Evolutionary conservation across 2,888 invertebrate species (phyloP), one percentile per base, ranked within the genome.

Genomic region (Pterostichus madidus): DNA sequence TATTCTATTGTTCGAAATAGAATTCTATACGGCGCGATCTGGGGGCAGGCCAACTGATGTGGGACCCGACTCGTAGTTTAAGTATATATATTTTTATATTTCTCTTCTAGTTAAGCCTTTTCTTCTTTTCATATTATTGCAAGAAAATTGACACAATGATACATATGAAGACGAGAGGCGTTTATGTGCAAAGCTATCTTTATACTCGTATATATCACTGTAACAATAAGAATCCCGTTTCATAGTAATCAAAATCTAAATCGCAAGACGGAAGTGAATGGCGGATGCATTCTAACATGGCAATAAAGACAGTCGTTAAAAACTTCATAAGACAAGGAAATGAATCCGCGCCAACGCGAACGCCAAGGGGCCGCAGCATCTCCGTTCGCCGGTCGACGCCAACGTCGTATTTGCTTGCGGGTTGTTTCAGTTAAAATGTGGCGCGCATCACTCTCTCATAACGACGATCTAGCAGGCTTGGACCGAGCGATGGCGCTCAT

Each of bases 401-500:
- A 24, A 64, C 7, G 35, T 17, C 44, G 53, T 59, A 77, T 77
- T 77, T 77, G 77, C 77, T 77, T 56, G 53, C 31, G 59, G 56
- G 53, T 24, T 77, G 59, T 56, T 77, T 77, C 59, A 77, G 56
- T 77, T 77, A 59, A 77, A 77, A 77, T 77, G 59, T 77, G 56
- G 59, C 44, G 59, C 11, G 53, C 71, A 80, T 80, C 71, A 71
- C 15, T 80, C 78, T 78, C 78, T 78, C 61, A 78, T 78, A 78
- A 78, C 61, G 78, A 78, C 78, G 59, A 61, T 39, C 39, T 39
- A 39, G 39, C 39, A 39, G 39, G 39, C 39, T 39, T 39, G 78
- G 11, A 32, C n/a, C 53, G 53, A 15, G n/a, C 52, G 52, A 76
- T 76, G 52, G 77, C 56, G 24, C 77, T 77, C 56, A 77, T 77